Percentiles rank a stretch among this genome's conserved stretches.
Evolutionary conservation across 2,797 vertebrate genomes (phyloP).

Genomic region (Enteromius thamalakanensis): DNA sequence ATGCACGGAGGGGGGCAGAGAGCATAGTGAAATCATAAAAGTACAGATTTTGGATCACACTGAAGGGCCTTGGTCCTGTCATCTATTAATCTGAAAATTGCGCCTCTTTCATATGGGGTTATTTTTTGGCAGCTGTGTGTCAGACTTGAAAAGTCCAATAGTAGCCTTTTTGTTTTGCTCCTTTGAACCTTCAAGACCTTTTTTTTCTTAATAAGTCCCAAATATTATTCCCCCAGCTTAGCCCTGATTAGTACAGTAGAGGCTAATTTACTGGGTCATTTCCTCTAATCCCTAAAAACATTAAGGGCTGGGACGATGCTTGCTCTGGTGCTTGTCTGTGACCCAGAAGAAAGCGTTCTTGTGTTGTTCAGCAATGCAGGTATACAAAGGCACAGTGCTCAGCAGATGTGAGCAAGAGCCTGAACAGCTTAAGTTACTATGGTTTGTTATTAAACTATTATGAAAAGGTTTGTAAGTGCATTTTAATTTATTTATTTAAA

Average conservation of each 20-base stretch:
- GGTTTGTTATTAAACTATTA: neutral
- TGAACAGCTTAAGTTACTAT: neutral
- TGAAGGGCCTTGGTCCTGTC: constrained; percentile 71
- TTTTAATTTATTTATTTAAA: neutral
- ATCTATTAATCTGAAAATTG: constrained; percentile 83
- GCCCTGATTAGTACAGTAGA: constrained; percentile 72
- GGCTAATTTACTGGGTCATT: constrained; percentile 79
- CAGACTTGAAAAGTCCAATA: constrained; percentile 67
- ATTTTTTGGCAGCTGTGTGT: constrained; percentile 74
- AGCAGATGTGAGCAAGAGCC: constrained; percentile 6
- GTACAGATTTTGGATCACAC: constrained; percentile 68
- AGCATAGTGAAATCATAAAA: constrained; percentile 67
- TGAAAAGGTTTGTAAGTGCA: too few relatives aligned
- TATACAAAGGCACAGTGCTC: constrained; percentile 19
- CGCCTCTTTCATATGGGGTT: constrained; percentile 61
- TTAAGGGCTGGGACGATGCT: constrained; percentile 71
- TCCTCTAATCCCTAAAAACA: constrained; percentile 78
- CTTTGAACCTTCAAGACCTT: constrained; percentile 74
- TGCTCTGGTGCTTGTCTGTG: constrained; percentile 61
- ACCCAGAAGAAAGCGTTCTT: constrained; percentile 69
- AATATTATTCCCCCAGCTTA: constrained; percentile 64
- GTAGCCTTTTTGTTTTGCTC: constrained; percentile 78
- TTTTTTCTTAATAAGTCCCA: constrained; percentile 65
- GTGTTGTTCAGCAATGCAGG: constrained; percentile 61
- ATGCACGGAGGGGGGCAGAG: constrained; percentile 29